Base-by-base conservation (phyloP, 2,113 vertebrate species). In the Empidonax traillii region DNA sequence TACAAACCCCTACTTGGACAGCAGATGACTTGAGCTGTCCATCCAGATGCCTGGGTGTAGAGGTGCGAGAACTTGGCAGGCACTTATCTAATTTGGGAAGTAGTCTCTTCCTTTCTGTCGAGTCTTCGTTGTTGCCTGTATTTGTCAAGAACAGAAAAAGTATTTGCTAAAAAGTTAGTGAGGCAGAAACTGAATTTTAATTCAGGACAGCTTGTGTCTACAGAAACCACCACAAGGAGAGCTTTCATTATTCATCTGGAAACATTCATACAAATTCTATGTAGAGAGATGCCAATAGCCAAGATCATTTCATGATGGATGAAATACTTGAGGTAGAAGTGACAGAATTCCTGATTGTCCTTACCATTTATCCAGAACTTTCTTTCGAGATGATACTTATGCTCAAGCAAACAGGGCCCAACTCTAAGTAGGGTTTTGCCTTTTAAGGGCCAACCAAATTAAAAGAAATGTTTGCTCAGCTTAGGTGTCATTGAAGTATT, bases 11-110 rank as follows among this genome's bases (percentile, higher is more conserved):
- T 84, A 17, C 44, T 31, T 80, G 80, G 75, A 59, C 37, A 91
- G 89, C 75, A 86, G 85, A 87, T 77, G 78, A 93, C 65, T 94
- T n/a, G 66, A 68, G 31, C 61, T 74, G 76, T 59, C 82, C 87
- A 55, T 52, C 37, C 24, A 73, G 87, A 53, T 80, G 55, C 46
- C 52, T 53, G 41, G 69, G 58, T 73, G 82, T 91, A 63, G 44
- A 83, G 55, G 71, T 83, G 75, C 51, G 58, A 85, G 67, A 88
- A 8, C 35, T 77, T 77, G 89, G 58, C 94, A 93, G 46, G 23
- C 25, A 51, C 4, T 82, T 25, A 46, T 1, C 74, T 67, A 16
- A 74, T 86, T 76, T 41, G 51, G 55, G 51, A 88, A 73, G 55
- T 47, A 84, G 65, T 71, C 69, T 87, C 78, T 35, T 3, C 2